Evolutionary conservation across 2,113 vertebrate genomes (phyloP), one percentile per base, ranked within the genome.

Genomic region (Oncorhynchus kisutch): DNA sequence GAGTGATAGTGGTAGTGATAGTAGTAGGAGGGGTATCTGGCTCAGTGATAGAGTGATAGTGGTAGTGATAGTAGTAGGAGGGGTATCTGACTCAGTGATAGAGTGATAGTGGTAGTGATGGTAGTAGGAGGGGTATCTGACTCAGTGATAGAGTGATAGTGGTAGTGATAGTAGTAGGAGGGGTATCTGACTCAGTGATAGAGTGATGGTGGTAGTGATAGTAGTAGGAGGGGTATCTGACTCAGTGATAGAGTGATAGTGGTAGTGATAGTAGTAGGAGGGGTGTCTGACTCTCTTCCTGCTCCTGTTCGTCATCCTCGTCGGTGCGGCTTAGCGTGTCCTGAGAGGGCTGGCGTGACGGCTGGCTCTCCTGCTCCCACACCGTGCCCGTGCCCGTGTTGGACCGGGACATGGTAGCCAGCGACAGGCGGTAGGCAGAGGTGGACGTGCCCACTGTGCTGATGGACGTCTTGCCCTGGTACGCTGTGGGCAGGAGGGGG

Each of bases 331-430:
- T 99, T 39, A 99, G 93, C 0, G 97, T 99, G 90, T 99, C 98
- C 84, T 99, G 97, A 0, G 98, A 99, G 12, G 97, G 96, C 82
- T 98, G 98, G 77, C 98, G 96, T 27, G 98, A 99, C 0, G 95
- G 98, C 72, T 99, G 97, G 1, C 97, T 99, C 75, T 99, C 98
- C 93, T 99, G 98, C 86, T 99, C 96, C 98, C 97, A 99, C 7
- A 99, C 98, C 0, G 97, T 99, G 73, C 98, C 97, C 0, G 97
- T 99, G 83, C 97, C 98, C 0, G 98, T 99, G 92, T 99, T 99
- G 82, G 98, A 99, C 89, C 97, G 97, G 1, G 97, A 99, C 97
- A 99, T 99, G 16, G 98, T 99, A 89, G 98, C 97, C 89, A 99
- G 91, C 81, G 97, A 99, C 84, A 99, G 92, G 82, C 97, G 96